Evolutionary conservation across 2,113 vertebrate species (phyloP), one percentile per base, ranked within the genome.

Genomic region (Shinisaurus crocodilurus): DNA sequence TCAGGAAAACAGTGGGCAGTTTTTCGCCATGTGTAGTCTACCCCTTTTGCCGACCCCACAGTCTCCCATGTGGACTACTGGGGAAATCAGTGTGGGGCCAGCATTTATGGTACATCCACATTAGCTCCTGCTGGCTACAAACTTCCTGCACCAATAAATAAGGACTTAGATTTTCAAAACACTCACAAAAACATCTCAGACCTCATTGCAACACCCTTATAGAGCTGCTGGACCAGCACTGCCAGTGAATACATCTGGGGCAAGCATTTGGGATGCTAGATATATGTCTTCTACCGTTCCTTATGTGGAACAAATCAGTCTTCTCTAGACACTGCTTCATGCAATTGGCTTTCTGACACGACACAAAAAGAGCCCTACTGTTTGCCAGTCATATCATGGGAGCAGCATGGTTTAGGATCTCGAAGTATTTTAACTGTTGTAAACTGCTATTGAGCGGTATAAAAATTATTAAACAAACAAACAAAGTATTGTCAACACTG

Each of bases 401-500:
- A 91, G 27, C 74, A 88, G 65, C 63, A 92, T 87, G n/a, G 29
- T 77, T 82, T 86, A 87, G 70, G 54, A 89, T 76, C 60, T 94
- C 90, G 92, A 92, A 91, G 25, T 40, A 86, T 29, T 60, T n/a
- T n/a, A n/a, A n/a, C n/a, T n/a, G n/a, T n/a, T n/a, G n/a, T n/a
- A n/a, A n/a, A n/a, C n/a, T n/a, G n/a, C n/a, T n/a, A n/a, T n/a
- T n/a, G n/a, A n/a, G n/a, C n/a, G n/a, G n/a, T n/a, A n/a, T n/a
- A n/a, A n/a, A n/a, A n/a, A n/a, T n/a, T n/a, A n/a, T n/a, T n/a
- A n/a, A n/a, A n/a, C n/a, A n/a, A n/a, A n/a, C n/a, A n/a, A n/a
- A n/a, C 90, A 92, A 92, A 91, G 29, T 40, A 86, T 29, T 60
- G 32, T 81, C 57, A 60, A 37, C 79, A 40, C 20, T 34, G 1